Percentiles rank a stretch among this genome's conserved stretches.
phyloP scores from a whole-genome alignment of 2,797 vertebrate species.

The Myripristis murdjan region DNA sequence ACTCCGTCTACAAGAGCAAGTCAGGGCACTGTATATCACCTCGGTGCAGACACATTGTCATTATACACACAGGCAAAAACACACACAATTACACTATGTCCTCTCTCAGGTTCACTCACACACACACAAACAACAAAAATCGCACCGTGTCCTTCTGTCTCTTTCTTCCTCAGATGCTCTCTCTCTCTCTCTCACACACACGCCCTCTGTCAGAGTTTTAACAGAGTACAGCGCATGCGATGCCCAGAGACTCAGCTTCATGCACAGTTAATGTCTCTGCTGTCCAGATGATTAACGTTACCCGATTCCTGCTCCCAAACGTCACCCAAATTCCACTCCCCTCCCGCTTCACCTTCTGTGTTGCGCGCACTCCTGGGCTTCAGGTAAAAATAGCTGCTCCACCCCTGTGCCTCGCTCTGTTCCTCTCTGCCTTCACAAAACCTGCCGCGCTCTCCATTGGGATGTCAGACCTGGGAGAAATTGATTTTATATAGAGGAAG shows the following conservation, averaged over 20 bases:
- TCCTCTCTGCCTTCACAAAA: constrained; percentile 61
- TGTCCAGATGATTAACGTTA: constrained; percentile 87
- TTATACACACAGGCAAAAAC: constrained; percentile 47
- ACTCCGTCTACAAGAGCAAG: constrained; percentile 72
- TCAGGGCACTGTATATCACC: constrained; percentile 62
- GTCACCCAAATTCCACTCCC: constrained; percentile 77
- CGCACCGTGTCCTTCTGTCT: constrained; percentile 39
- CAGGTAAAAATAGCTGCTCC: constrained; percentile 83
- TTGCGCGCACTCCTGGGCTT: constrained; percentile 76
- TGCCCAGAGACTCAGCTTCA: constrained; percentile 82
- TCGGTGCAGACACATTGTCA: constrained; percentile 44
- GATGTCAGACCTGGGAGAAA: constrained; percentile 49
- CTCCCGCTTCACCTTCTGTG: constrained; percentile 77
- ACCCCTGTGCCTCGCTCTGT: constrained; percentile 58
- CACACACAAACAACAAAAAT: constrained; percentile 42
- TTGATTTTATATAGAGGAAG: constrained; percentile 51
- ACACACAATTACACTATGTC: constrained; percentile 26
- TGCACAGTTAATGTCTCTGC: constrained; percentile 85
- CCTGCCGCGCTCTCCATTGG: constrained; percentile 61
- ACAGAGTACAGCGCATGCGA: constrained; percentile 64
- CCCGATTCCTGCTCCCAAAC: constrained; percentile 78
- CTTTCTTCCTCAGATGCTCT: constrained; percentile 13
- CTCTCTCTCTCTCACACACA: constrained; percentile 29
- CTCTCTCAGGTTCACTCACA: constrained; percentile 33
- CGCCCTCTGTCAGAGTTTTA: constrained; percentile 62